Evolutionary conservation across 2,797 vertebrate species (phyloP).

Genomic region (Thaleichthys pacificus): DNA sequence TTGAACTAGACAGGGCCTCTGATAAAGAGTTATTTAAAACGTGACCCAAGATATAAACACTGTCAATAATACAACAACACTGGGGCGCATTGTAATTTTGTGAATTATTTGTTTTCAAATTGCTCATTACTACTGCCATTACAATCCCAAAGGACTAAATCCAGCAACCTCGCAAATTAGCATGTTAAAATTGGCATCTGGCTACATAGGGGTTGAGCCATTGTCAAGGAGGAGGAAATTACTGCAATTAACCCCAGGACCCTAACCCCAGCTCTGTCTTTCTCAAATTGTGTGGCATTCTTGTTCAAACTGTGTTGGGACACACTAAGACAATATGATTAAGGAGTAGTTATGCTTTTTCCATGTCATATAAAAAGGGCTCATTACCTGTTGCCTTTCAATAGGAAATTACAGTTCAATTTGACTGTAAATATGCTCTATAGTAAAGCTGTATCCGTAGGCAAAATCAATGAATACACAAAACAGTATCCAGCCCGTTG

Average conservation of each 20-base stretch:
- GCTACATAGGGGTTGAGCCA: slow-evolving; percentile 21
- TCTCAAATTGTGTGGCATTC: slow-evolving; percentile 28
- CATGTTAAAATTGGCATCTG: slow-evolving; percentile 39
- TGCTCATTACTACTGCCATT: slow-evolving; percentile 1
- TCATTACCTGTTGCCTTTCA: neutral
- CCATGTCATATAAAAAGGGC: neutral
- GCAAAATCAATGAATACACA: neutral
- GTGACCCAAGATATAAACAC: too few species aligned
- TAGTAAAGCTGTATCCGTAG: neutral
- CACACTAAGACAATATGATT: slow-evolving; percentile 22
- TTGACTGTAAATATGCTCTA: too few species aligned
- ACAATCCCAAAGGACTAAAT: slow-evolving; percentile 9
- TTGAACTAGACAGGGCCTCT: slow-evolving; percentile 8
- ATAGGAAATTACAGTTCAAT: too few species aligned
- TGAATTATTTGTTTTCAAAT: neutral
- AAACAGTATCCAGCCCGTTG: neutral
- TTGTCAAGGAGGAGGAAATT: slow-evolving; percentile 38
- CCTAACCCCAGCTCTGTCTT: slow-evolving; percentile 33
- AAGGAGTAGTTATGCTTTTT: slow-evolving; percentile 22
- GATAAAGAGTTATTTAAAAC: too few species aligned
- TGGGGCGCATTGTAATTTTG: neutral
- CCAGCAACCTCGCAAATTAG: slow-evolving; percentile 36
- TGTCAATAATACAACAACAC: neutral
- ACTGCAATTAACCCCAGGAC: slow-evolving; percentile 38
- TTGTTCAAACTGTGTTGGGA: slow-evolving; percentile 23